Evolutionary conservation across 92 coral and sea anemone species (phyloP).

Genomic region (Galaxea fascicularis): DNA sequence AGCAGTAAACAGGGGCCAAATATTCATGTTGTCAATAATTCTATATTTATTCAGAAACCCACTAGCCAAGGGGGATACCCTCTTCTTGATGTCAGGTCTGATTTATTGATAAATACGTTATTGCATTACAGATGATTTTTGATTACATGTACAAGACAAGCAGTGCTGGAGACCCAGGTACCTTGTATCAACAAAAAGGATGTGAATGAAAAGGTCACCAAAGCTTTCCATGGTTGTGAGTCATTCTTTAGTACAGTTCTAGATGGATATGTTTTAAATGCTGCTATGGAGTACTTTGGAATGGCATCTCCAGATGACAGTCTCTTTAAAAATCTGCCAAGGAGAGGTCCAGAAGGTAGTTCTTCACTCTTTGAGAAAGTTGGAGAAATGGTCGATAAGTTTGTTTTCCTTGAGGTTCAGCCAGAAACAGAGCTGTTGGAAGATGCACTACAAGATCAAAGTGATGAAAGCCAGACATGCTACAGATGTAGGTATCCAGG

Average conservation of each 20-base stretch:
- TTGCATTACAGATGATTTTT: conserved; percentile 33
- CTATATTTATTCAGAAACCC: too few species aligned
- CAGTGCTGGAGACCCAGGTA: conserved; percentile 34
- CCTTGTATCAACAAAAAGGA: conserved; percentile 54
- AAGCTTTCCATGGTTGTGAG: conserved; percentile 45
- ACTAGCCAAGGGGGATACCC: too few species aligned
- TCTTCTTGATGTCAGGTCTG: too few species aligned
- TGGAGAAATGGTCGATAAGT: conserved; percentile 15
- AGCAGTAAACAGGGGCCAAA: too few species aligned
- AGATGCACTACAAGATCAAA: conserved; percentile 3
- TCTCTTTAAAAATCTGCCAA: neutral
- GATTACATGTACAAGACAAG: conserved; percentile 27
- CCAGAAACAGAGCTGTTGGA: conserved; percentile 15
- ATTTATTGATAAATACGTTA: neutral
- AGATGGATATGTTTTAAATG: conserved; percentile 43
- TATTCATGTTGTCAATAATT: too few species aligned
- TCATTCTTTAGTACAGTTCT: conserved; percentile 50
- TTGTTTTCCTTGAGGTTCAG: conserved; percentile 24
- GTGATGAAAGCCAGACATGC: conserved; percentile 11
- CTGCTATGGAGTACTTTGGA: conserved; percentile 42
- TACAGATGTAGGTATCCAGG: conserved; percentile 22
- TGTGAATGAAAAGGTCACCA: conserved; percentile 43
- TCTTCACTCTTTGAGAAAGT: conserved; percentile 4
- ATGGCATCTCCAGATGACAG: conserved; percentile 33
- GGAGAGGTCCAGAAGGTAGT: neutral